Evolutionary conservation across 1,140 invertebrate species (phyloP).

Genomic region (Drosophila ironensis): DNA sequence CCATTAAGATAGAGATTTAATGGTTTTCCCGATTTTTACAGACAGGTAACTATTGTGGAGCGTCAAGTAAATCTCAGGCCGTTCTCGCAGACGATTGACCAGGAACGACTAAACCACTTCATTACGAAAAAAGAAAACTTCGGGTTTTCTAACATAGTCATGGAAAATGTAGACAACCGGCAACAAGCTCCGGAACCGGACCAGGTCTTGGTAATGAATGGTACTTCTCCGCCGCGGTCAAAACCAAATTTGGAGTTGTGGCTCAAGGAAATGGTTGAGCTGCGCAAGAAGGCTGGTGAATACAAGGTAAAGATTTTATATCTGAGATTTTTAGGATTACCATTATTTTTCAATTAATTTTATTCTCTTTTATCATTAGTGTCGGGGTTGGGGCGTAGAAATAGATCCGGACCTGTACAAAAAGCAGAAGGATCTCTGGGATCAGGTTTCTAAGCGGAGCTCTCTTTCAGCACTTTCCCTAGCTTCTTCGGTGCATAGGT

Average conservation of each 20-base stretch:
- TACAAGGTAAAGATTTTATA: constrained; percentile 86
- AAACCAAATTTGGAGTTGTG: constrained; percentile 85
- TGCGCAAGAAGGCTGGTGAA: constrained; percentile 94
- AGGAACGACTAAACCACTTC: constrained; percentile 85
- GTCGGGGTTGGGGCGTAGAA: constrained; percentile 94
- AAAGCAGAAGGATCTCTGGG: constrained; percentile 92
- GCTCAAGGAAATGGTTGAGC: constrained; percentile 92
- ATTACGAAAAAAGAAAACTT: constrained; percentile 81
- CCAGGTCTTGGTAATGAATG: constrained; percentile 68
- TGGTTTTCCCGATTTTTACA: constrained; percentile 37
- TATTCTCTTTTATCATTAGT: too few species aligned
- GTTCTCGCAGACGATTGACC: constrained; percentile 89
- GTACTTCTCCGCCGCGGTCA: constrained; percentile 69
- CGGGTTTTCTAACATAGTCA: constrained; percentile 71
- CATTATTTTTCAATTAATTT: constrained; percentile 8
- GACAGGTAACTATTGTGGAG: constrained; percentile 79
- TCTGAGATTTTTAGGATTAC: not conserved
- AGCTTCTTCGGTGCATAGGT: constrained; percentile 91
- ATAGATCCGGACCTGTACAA: constrained; percentile 91
- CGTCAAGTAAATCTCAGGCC: constrained; percentile 83
- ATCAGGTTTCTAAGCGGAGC: constrained; percentile 93
- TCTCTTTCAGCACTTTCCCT: constrained; percentile 93
- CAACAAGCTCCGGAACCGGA: constrained; percentile 29
- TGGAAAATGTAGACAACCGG: constrained; percentile 59
- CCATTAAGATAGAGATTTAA: too few species aligned